A percentile compares a stretch with the other conserved stretches of the same genome.
Evolutionary conservation across 2,888 invertebrate genomes (phyloP).

Genomic region (Pristionchus exspectatus): DNA sequence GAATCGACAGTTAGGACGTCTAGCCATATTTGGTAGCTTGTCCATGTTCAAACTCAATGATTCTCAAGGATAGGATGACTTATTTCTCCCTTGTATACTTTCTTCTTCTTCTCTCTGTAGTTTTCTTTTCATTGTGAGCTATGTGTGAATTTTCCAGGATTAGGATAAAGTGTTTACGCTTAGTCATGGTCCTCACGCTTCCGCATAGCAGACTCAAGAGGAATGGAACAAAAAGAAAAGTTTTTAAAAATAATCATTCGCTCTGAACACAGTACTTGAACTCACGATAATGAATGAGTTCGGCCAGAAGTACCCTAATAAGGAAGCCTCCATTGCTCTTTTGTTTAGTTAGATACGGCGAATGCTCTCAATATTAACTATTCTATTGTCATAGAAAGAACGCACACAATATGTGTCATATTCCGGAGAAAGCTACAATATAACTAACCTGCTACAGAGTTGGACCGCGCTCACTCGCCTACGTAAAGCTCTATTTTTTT

Average conservation of each 20-base stretch:
- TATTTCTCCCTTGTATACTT: neutral
- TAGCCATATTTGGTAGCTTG: too few relatives aligned
- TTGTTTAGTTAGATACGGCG: too few relatives aligned
- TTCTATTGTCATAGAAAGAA: too few relatives aligned
- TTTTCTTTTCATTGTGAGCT: neutral
- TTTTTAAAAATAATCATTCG: neutral
- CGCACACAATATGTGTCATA: too few relatives aligned
- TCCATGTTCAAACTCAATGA: too few relatives aligned
- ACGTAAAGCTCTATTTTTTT: neutral
- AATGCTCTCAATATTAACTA: too few relatives aligned
- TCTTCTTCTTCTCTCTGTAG: neutral
- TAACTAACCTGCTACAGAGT: neutral
- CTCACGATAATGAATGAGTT: too few relatives aligned
- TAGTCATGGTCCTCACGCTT: neutral
- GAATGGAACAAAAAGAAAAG: neutral
- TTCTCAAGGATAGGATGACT: too few relatives aligned
- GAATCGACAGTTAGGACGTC: too few relatives aligned
- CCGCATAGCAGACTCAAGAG: neutral
- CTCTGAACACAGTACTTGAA: neutral
- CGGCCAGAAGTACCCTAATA: too few relatives aligned
- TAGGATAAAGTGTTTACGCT: neutral
- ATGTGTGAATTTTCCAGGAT: neutral
- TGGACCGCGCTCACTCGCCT: neutral
- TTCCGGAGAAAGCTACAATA: too few relatives aligned
- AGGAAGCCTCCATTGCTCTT: too few relatives aligned